phyloP scores from a whole-genome alignment of 2,888 invertebrate species.

The Polydrusus cervinus region DNA sequence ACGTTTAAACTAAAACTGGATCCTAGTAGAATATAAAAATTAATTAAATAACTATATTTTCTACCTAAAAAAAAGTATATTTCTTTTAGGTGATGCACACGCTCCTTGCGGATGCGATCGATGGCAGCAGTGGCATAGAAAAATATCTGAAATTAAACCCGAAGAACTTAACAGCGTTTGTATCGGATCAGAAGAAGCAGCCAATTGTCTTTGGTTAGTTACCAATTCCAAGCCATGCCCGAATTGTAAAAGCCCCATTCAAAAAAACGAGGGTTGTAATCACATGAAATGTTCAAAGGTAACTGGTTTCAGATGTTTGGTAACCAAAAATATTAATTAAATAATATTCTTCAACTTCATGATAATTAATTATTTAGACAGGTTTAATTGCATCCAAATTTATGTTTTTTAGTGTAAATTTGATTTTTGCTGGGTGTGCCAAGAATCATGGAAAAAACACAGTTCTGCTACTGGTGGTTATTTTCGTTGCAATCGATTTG shows the following conservation, averaged over 20 bases:
- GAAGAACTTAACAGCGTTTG: conserved; percentile 75
- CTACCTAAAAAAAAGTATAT: too few relatives aligned
- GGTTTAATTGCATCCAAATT: too few relatives aligned
- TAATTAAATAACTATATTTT: too few relatives aligned
- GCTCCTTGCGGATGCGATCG: conserved; percentile 80
- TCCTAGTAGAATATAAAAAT: too few relatives aligned
- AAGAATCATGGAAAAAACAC: conserved; percentile 82
- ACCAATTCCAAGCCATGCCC: conserved; percentile 83
- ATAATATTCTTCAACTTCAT: too few relatives aligned
- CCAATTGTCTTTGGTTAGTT: conserved; percentile 80
- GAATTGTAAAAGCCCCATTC: conserved; percentile 81
- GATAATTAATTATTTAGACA: too few relatives aligned
- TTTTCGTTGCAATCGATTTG: conserved; percentile 77
- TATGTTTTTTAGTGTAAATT: conserved; percentile 76
- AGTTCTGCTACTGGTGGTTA: conserved; percentile 81
- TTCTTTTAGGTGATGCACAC: conserved; percentile 75
- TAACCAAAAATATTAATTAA: background rate
- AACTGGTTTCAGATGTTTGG: conserved; percentile 26
- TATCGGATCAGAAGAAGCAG: conserved; percentile 76
- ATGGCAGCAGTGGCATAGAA: conserved; percentile 75
- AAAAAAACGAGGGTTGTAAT: conserved; percentile 83
- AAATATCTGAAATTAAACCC: conserved; percentile 78
- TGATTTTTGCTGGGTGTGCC: conserved; percentile 83
- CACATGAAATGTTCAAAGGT: conserved; percentile 84
- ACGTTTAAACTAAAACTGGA: too few relatives aligned